Percentiles rank a stretch among this genome's conserved stretches.
Conservation (phyloP, 2,888 invertebrate species). For the Lycaena phlaeas region DNA sequence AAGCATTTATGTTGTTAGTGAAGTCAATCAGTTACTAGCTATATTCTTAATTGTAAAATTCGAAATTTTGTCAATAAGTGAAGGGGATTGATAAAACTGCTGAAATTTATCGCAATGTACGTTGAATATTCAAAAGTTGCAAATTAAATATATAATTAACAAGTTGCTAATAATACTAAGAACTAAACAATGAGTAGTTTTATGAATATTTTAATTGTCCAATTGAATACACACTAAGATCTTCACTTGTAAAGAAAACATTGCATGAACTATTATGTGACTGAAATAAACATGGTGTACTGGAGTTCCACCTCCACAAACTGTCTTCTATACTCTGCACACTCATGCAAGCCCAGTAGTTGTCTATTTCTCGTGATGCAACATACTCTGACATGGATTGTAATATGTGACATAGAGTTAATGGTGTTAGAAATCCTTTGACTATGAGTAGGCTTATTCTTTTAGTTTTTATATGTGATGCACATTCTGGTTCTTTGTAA, state of each 20-base stretch:
- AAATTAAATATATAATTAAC: too few species aligned
- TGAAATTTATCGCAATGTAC: too few species aligned
- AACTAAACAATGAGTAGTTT: too few species aligned
- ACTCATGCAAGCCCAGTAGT: slow-evolving; percentile 50
- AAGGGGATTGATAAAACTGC: too few species aligned
- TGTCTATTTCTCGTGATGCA: slow-evolving; percentile 28
- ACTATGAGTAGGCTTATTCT: slow-evolving; percentile 41
- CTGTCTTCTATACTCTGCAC: slow-evolving; percentile 48
- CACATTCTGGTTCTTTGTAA: slow-evolving; percentile 44
- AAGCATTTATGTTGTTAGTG: too few species aligned
- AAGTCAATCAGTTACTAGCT: too few species aligned
- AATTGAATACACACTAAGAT: slow-evolving; percentile 34
- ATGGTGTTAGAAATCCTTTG: slow-evolving; percentile 45
- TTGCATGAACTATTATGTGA: slow-evolving; percentile 46
- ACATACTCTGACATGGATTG: slow-evolving; percentile 34
- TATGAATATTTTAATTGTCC: slow-evolving; percentile 59
- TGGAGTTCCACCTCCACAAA: slow-evolving; percentile 42
- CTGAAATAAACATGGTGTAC: slow-evolving; percentile 43
- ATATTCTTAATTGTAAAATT: too few species aligned
- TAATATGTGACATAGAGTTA: slow-evolving; percentile 31
- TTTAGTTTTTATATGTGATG: slow-evolving; percentile 34
- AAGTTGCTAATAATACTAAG: too few species aligned
- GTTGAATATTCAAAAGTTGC: too few species aligned
- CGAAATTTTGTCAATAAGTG: too few species aligned
- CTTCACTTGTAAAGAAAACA: slow-evolving; percentile 38